Percentiles rank a stretch among this genome's conserved stretches.
These are phyloP conservation scores for Cinclus cinclus DNA, from an alignment of 2,113 vertebrate genomes.

Conservation along the genomic window DNA sequence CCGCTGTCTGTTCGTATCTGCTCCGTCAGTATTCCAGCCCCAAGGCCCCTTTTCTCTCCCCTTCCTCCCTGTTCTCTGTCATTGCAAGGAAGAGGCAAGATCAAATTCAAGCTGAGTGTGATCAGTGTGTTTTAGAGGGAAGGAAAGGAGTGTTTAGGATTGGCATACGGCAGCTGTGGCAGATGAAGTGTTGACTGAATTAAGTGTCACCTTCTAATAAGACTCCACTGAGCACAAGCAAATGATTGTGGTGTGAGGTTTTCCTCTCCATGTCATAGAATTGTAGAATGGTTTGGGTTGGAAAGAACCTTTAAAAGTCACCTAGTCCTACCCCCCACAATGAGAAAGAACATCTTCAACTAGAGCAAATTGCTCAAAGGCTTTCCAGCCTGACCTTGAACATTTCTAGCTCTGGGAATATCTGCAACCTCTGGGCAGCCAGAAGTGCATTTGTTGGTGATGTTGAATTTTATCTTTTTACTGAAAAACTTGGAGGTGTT, in stretches of 20 bases:
- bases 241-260: background rate
- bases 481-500: background rate
- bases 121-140: background rate
- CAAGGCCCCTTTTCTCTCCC: constrained; percentile 21
- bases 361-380: background rate
- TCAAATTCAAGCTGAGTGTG: constrained; percentile 28
- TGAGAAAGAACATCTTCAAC: background rate
- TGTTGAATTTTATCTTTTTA: background rate
- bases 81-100: constrained; percentile 12
- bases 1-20: constrained; percentile 16
- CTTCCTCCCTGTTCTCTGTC: constrained; percentile 53
- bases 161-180: background rate
- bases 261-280: background rate
- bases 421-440: background rate
- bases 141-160: background rate
- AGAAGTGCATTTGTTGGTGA: background rate
- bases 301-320: background rate
- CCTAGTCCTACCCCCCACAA: background rate
- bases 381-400: background rate
- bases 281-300: background rate
- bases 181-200: background rate
- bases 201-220: background rate
- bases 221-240: background rate
- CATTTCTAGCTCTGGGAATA: background rate
- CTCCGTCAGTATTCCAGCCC: background rate